Percentiles rank a stretch among this genome's conserved stretches.
Evolutionary conservation across 2,888 invertebrate genomes (phyloP).

Genomic region (Torymus texanus): DNA sequence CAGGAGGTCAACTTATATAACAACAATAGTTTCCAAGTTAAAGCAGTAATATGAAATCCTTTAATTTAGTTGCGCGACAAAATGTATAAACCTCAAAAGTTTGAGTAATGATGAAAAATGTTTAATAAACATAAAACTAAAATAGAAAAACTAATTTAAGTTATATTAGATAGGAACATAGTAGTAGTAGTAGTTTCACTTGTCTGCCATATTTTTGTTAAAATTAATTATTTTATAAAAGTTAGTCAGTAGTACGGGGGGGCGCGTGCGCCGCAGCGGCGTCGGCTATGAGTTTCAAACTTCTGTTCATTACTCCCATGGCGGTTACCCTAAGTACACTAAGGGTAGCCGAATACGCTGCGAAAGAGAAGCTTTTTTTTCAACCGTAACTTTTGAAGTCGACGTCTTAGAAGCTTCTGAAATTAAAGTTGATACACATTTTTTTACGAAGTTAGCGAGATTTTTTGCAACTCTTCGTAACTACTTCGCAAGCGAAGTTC

Average conservation of each 20-base stretch:
- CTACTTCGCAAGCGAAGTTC: no score
- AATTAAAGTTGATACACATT: conserved; percentile 21
- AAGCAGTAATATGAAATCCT: no score
- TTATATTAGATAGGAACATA: no score
- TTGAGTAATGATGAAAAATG: no score
- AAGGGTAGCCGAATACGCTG: background rate
- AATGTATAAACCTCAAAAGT: no score
- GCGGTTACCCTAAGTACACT: conserved; percentile 31
- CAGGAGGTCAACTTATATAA: no score
- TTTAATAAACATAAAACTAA: no score
- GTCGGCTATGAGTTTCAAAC: conserved; percentile 23
- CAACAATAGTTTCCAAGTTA: no score
- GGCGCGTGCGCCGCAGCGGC: no score
- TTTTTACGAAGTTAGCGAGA: background rate
- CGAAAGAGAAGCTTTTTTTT: conserved; percentile 9
- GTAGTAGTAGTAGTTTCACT: no score
- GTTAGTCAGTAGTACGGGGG: background rate
- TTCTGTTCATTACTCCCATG: conserved; percentile 35
- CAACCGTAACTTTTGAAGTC: conserved; percentile 24
- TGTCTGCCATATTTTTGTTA: background rate
- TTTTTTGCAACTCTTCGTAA: background rate
- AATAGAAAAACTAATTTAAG: no score
- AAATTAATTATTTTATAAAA: conserved; percentile 35
- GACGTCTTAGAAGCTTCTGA: conserved; percentile 1
- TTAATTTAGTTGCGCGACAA: no score